Percentiles rank a stretch among this genome's conserved stretches.
phyloP scores from a whole-genome alignment of 2,113 vertebrate species.

The Lophochroa leadbeateri region DNA sequence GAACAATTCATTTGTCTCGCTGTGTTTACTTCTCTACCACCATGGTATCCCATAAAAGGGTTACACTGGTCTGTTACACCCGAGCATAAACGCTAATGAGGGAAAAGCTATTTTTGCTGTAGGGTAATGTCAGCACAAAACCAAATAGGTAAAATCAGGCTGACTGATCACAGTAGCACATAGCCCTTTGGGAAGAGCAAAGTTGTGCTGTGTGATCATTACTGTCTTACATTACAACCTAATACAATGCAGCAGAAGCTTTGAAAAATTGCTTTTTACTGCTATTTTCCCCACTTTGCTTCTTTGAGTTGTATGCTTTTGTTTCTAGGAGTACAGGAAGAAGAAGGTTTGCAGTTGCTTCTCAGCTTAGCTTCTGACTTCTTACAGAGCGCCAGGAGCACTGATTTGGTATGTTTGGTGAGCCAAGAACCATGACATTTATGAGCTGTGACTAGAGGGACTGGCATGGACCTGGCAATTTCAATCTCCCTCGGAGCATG shows the following conservation, averaged over 20 bases:
- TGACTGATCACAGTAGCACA: not conserved
- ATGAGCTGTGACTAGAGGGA: not conserved
- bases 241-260: accelerated
- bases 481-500: not conserved
- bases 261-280: not conserved
- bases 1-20: not conserved
- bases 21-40: accelerated
- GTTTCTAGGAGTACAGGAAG: not conserved
- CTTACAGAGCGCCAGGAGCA: not conserved
- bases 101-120: not conserved
- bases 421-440: not conserved
- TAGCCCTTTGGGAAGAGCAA: not conserved
- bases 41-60: no score
- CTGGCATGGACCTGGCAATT: not conserved
- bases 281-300: not conserved
- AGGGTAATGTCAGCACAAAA: not conserved
- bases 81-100: not conserved
- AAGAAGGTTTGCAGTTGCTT: not conserved
- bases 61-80: not conserved
- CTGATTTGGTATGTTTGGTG: accelerated
- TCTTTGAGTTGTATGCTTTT: not conserved
- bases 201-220: not conserved
- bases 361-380: not conserved
- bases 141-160: accelerated
- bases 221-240: not conserved